A percentile compares a stretch with the other conserved stretches of the same genome.
Evolutionary conservation across 2,113 vertebrate species (phyloP).

Genomic region (Pachyramphus minor): DNA sequence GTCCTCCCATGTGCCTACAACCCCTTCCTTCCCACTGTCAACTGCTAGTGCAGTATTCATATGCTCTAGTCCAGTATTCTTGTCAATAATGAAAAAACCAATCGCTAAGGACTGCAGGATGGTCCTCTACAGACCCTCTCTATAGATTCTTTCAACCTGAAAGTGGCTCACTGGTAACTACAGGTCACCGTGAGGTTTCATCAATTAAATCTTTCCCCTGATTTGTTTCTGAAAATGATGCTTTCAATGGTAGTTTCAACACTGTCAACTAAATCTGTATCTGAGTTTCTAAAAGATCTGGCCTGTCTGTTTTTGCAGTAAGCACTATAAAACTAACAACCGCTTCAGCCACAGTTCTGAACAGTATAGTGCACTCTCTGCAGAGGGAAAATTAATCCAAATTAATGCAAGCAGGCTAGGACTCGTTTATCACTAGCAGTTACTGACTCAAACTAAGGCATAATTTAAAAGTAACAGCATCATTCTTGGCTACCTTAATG

Average conservation of each 20-base stretch:
- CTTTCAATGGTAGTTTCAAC: background rate
- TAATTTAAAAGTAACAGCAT: background rate
- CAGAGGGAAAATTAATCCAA: constrained; percentile 24
- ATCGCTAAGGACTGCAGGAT: background rate
- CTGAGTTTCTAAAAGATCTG: background rate
- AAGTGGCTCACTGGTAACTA: background rate
- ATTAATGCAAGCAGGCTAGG: background rate
- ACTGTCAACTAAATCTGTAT: background rate
- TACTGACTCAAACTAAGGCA: background rate
- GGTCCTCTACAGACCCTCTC: background rate
- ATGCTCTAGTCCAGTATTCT: background rate
- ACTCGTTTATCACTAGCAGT: background rate
- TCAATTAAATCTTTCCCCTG: background rate
- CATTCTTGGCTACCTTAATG: background rate
- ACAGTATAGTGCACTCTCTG: background rate
- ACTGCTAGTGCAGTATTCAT: background rate
- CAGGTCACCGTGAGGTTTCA: background rate
- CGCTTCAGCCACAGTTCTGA: background rate
- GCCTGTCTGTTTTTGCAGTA: background rate
- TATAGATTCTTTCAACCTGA: background rate
- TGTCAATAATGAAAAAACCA: background rate
- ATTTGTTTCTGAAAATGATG: background rate
- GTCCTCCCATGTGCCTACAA: background rate
- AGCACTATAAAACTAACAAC: constrained; percentile 13
- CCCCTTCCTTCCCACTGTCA: background rate